phyloP scores from a whole-genome alignment of 2,888 invertebrate species.

The Cryptocheilus praepositus region DNA sequence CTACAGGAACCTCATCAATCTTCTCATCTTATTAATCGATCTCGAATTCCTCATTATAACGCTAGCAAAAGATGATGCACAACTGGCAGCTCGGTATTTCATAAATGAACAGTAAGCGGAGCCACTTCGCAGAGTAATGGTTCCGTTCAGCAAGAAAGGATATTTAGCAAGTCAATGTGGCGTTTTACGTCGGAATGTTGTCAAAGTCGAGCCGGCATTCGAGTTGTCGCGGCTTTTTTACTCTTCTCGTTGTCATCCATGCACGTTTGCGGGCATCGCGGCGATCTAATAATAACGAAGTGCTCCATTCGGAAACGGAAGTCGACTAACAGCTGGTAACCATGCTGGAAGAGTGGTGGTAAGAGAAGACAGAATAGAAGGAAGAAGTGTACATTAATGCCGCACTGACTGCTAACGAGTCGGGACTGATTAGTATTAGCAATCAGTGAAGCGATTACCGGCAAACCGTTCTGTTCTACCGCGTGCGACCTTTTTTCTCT shows the following conservation, averaged over 20 bases:
- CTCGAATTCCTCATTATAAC: too few species aligned
- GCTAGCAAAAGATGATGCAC: too few species aligned
- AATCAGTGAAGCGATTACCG: slow-evolving; percentile 19
- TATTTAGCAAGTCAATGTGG: too few species aligned
- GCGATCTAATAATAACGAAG: slow-evolving; percentile 47
- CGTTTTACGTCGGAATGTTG: too few species aligned
- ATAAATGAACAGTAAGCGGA: too few species aligned
- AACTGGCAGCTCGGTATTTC: too few species aligned
- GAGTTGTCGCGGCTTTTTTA: not conserved
- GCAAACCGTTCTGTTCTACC: slow-evolving; percentile 4
- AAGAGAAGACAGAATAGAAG: slow-evolving; percentile 1
- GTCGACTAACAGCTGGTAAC: slow-evolving; percentile 52
- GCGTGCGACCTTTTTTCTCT: not conserved
- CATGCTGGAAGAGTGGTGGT: slow-evolving; percentile 10
- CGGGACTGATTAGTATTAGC: slow-evolving; percentile 48
- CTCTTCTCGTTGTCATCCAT: not conserved
- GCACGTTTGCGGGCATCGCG: slow-evolving; percentile 16
- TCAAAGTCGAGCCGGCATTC: too few species aligned
- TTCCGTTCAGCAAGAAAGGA: too few species aligned
- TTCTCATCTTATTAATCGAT: too few species aligned
- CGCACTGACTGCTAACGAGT: slow-evolving; percentile 24
- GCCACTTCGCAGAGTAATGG: too few species aligned
- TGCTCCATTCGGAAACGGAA: slow-evolving; percentile 46
- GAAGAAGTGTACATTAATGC: slow-evolving; percentile 28
- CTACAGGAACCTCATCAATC: too few species aligned